Percentiles rank a stretch among this genome's conserved stretches.
phyloP scores from a whole-genome alignment of 2,888 invertebrate genomes.

The Drosophila longiperda region DNA sequence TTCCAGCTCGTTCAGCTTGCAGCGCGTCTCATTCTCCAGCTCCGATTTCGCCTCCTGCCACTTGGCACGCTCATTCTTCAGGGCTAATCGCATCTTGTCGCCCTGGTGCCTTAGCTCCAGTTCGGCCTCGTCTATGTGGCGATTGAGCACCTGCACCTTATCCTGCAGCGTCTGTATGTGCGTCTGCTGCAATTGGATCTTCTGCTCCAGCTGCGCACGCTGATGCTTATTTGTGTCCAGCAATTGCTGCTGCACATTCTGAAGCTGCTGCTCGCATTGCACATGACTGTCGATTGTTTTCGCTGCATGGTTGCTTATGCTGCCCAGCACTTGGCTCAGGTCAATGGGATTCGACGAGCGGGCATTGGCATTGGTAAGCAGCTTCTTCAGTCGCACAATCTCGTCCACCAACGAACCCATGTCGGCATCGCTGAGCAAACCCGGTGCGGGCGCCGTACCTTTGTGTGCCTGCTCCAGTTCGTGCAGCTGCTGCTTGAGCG shows the following conservation, averaged over 20 bases:
- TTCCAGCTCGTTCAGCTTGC: conserved; percentile 87
- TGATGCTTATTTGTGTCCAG: conserved; percentile 87
- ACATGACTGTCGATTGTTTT: conserved; percentile 83
- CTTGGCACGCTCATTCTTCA: conserved; percentile 82
- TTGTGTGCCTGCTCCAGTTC: conserved; percentile 66
- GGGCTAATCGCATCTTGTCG: conserved; percentile 86
- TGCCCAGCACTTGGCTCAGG: conserved; percentile 86
- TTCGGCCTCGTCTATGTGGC: conserved; percentile 88
- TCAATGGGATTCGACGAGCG: conserved; percentile 88
- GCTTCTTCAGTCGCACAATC: conserved; percentile 88
- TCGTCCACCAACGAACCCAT: conserved; percentile 88
- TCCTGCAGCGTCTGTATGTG: conserved; percentile 89
- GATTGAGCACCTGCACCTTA: conserved; percentile 87
- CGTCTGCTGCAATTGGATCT: conserved; percentile 85
- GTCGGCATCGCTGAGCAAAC: conserved; percentile 84
- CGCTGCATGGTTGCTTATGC: conserved; percentile 67
- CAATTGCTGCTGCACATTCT: conserved; percentile 87
- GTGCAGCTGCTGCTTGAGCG: conserved; percentile 84
- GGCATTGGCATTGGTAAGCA: conserved; percentile 87
- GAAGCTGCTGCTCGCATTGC: conserved; percentile 89
- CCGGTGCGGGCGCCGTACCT: conserved; percentile 19
- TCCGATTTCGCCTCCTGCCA: conserved; percentile 80
- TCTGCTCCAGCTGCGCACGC: conserved; percentile 68
- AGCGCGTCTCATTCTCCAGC: conserved; percentile 86
- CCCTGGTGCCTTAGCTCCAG: conserved; percentile 87